Evolutionary conservation across 2,888 invertebrate genomes (phyloP).

Genomic region (Agriopis marginaria): DNA sequence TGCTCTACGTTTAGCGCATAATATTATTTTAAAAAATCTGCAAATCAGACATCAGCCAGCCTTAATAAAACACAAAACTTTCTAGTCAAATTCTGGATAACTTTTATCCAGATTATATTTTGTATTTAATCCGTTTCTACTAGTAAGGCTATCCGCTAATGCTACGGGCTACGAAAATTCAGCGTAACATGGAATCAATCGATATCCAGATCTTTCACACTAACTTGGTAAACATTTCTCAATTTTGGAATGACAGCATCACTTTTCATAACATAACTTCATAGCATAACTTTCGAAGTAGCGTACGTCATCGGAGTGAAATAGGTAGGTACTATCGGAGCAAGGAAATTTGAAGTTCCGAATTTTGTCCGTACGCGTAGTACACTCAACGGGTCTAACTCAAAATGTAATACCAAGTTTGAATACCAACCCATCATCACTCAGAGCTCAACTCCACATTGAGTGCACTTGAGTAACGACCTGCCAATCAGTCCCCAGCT

Average conservation of each 20-base stretch:
- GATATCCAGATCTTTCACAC: not conserved
- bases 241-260: too few species aligned
- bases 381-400: slow-evolving; percentile 1
- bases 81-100: too few species aligned
- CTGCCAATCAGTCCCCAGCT: slow-evolving; percentile 85
- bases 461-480: slow-evolving; percentile 83
- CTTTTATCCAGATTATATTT: too few species aligned
- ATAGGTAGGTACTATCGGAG: not conserved
- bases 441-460: slow-evolving; percentile 69
- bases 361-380: not conserved
- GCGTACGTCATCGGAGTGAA: not conserved
- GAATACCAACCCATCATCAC: slow-evolving; percentile 59
- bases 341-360: not conserved
- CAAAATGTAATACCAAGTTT: slow-evolving; percentile 19
- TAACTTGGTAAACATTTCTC: not conserved
- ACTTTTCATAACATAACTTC: too few species aligned
- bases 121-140: too few species aligned
- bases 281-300: not conserved
- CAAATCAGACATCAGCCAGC: too few species aligned
- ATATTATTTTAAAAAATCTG: too few species aligned
- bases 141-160: too few species aligned
- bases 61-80: too few species aligned
- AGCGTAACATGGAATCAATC: not conserved
- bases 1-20: too few species aligned
- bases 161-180: too few species aligned